Percentiles rank a stretch among this genome's conserved stretches.
Conservation (phyloP, 2,797 vertebrate species). For the Decapterus maruadsi region DNA sequence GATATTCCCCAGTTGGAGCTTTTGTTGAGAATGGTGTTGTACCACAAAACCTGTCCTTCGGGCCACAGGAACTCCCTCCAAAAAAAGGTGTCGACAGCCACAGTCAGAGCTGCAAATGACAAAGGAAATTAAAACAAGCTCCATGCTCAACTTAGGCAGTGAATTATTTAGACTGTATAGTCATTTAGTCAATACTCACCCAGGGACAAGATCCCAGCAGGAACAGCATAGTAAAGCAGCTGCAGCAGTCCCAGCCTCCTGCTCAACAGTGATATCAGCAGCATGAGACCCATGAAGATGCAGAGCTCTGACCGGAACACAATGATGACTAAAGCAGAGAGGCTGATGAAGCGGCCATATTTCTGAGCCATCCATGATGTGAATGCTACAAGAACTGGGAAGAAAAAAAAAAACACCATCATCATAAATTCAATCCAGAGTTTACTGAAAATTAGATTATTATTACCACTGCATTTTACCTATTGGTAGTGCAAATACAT, state of each 20-base stretch:
- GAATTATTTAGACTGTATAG: neutral
- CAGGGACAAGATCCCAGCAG: slow-evolving; percentile 90
- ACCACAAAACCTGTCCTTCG: slow-evolving; percentile 97
- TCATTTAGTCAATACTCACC: slow-evolving; percentile 81
- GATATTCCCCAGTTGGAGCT: slow-evolving; percentile 99
- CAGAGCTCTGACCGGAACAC: slow-evolving; percentile 94
- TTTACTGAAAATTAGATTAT: neutral
- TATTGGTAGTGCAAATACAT: slow-evolving; percentile 92
- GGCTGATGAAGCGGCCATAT: slow-evolving; percentile 87
- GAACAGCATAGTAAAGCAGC: slow-evolving; percentile 87
- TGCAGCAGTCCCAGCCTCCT: slow-evolving; percentile 84
- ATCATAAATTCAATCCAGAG: neutral
- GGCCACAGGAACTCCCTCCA: slow-evolving; percentile 94
- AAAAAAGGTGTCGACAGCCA: slow-evolving; percentile 91
- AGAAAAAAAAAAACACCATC: neutral
- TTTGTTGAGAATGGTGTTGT: slow-evolving; percentile 94
- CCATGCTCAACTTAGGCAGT: too few species aligned
- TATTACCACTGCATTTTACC: slow-evolving; percentile 79
- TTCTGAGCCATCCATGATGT: slow-evolving; percentile 92
- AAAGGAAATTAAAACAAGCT: slow-evolving; percentile 6
- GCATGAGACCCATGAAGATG: slow-evolving; percentile 92
- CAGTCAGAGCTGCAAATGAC: slow-evolving; percentile 87
- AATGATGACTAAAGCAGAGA: slow-evolving; percentile 92
- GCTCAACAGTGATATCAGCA: slow-evolving; percentile 87
- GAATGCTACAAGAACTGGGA: slow-evolving; percentile 90